A percentile compares a stretch with the other conserved stretches of the same genome.
These are phyloP conservation scores for Podotricha telesiphe DNA, from an alignment of 2,888 invertebrate species.

Conservation along the genomic window DNA sequence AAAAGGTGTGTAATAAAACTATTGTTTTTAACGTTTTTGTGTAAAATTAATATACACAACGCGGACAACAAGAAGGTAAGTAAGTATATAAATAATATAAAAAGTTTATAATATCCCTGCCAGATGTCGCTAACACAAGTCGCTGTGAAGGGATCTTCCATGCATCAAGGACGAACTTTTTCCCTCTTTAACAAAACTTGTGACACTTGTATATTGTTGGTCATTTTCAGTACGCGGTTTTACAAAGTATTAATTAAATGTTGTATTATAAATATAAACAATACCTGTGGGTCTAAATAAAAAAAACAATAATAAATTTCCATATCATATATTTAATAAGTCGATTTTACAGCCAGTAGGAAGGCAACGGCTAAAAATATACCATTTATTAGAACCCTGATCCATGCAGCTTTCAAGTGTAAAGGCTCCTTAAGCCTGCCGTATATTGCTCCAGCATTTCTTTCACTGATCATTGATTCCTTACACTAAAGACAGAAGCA, in stretches of 20 bases:
- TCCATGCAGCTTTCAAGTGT: too few species aligned
- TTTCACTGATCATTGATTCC: too few species aligned
- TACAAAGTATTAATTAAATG: not conserved
- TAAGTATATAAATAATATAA: not conserved
- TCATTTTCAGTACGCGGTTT: not conserved
- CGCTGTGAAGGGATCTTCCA: not conserved
- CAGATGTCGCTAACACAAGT: conserved; percentile 4
- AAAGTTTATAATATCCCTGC: not conserved
- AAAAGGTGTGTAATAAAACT: too few species aligned
- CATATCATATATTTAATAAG: too few species aligned
- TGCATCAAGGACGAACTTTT: conserved; percentile 1
- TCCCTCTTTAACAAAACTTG: not conserved
- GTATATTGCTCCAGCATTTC: too few species aligned
- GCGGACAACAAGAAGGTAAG: not conserved
- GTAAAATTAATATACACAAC: not conserved
- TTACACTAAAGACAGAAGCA: too few species aligned
- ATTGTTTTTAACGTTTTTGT: too few species aligned
- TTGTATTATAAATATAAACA: not conserved
- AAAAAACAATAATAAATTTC: too few species aligned
- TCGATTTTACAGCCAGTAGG: too few species aligned
- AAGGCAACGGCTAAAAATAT: not conserved
- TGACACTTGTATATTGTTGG: not conserved
- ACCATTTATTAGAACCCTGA: too few species aligned
- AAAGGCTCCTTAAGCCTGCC: too few species aligned
- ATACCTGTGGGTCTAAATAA: not conserved